phyloP scores from a whole-genome alignment of 2,113 vertebrate species.

The Toxostoma redivivum region DNA sequence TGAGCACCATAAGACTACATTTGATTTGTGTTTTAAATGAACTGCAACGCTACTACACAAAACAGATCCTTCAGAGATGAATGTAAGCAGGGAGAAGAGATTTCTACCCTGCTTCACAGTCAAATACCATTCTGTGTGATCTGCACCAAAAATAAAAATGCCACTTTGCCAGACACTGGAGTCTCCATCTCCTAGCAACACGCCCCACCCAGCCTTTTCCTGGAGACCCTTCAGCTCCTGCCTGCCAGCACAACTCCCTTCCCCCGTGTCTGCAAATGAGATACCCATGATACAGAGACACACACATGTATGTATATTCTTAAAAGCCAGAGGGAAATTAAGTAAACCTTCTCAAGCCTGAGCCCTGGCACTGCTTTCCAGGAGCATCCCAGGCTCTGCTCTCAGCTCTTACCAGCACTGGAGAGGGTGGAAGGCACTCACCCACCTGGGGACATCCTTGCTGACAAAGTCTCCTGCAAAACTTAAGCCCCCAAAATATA shows the following conservation, averaged over 20 bases:
- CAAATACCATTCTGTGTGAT: background rate
- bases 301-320: background rate
- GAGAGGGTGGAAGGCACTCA: background rate
- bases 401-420: background rate
- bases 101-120: background rate
- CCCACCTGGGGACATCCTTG: background rate
- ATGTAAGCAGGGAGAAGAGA: background rate
- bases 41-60: background rate
- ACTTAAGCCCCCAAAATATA: background rate
- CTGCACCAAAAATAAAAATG: constrained; percentile 3
- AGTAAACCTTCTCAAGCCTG: background rate
- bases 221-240: background rate
- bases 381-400: background rate
- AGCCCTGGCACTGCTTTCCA: background rate
- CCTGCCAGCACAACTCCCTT: background rate
- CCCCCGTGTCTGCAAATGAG: background rate
- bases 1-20: background rate
- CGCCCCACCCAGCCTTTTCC: background rate
- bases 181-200: constrained; percentile 57
- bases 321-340: background rate
- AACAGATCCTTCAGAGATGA: background rate
- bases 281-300: fast-evolving
- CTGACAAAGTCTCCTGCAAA: background rate
- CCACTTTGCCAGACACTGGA: constrained; percentile 5
- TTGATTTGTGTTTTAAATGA: background rate